Conservation (phyloP, 2,888 invertebrate species). For the Ligdia adustata region DNA sequence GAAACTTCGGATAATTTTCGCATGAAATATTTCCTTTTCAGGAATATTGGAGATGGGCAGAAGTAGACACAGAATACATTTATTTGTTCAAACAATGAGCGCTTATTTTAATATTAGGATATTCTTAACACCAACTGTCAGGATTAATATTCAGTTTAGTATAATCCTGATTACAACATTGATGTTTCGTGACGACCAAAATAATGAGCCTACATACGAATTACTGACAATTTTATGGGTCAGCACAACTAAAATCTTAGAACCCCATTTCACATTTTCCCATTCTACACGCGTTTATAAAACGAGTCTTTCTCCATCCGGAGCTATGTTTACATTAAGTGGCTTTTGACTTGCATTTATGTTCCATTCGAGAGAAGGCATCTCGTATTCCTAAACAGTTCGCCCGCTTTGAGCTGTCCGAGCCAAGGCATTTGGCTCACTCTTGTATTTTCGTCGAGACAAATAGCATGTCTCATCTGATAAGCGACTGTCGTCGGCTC, state of each 20-base stretch:
- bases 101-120: conserved; percentile 8
- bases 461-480: conserved; percentile 78
- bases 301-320: conserved; percentile 39
- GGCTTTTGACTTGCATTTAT: conserved; percentile 51
- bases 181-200: no score
- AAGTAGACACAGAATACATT: conserved; percentile 30
- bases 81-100: conserved; percentile 27
- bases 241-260: conserved; percentile 17
- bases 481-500: conserved; percentile 75
- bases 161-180: no score
- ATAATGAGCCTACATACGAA: no score
- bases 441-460: conserved; percentile 67
- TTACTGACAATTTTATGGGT: conserved; percentile 2
- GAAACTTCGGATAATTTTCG: conserved; percentile 51
- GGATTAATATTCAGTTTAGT: no score
- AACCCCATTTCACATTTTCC: conserved; percentile 35
- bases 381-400: conserved; percentile 59
- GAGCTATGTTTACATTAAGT: conserved; percentile 45
- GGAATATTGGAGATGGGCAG: conserved; percentile 29
- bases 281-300: conserved; percentile 35
- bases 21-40: conserved; percentile 46
- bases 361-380: conserved; percentile 45
- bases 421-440: conserved; percentile 65
- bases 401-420: conserved; percentile 58
- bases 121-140: no score